These are phyloP conservation scores for Brachirus orientalis DNA, from an alignment of 2,113 vertebrate species.

Conservation along the genomic window DNA sequence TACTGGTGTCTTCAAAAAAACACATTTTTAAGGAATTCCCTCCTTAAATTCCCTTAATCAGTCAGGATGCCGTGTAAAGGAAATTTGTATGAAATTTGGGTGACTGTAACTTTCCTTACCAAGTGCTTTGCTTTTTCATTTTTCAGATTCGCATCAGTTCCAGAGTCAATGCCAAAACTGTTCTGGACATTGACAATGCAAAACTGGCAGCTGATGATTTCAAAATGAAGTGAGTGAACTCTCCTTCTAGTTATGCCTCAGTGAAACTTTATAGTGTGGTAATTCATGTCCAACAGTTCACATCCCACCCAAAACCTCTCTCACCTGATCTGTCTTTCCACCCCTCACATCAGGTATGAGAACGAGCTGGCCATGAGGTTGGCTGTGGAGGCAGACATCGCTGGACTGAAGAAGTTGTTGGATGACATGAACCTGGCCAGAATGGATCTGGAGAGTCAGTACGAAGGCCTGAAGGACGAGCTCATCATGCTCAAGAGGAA, in stretches of 20 bases:
- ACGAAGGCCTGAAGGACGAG: slow-evolving; percentile 75
- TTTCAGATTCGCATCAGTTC: slow-evolving; percentile 73
- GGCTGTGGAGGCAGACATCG: slow-evolving; percentile 70
- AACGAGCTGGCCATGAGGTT: slow-evolving; percentile 70
- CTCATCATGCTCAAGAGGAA: slow-evolving; percentile 73
- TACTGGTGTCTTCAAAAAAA: not conserved
- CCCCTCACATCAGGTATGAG: slow-evolving; percentile 62
- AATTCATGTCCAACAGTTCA: slow-evolving; percentile 1
- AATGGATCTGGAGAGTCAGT: slow-evolving; percentile 74
- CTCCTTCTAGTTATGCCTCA: not conserved
- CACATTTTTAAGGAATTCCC: not conserved
- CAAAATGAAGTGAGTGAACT: slow-evolving; percentile 86
- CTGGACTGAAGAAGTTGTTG: slow-evolving; percentile 58
- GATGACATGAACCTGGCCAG: slow-evolving; percentile 72
- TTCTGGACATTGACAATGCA: slow-evolving; percentile 87
- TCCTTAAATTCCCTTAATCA: not conserved
- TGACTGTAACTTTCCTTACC: not conserved
- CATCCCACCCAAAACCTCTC: not conserved
- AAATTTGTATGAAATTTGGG: not conserved
- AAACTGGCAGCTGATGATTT: slow-evolving; percentile 91
- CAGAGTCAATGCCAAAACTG: slow-evolving; percentile 75
- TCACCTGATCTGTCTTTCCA: not conserved
- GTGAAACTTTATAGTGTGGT: slow-evolving; percentile 15
- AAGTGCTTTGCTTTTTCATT: slow-evolving; percentile 16
- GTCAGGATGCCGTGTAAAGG: not conserved